These are phyloP conservation scores for Euphydryas editha DNA, from an alignment of 2,888 invertebrate species.

Conservation along the genomic window DNA sequence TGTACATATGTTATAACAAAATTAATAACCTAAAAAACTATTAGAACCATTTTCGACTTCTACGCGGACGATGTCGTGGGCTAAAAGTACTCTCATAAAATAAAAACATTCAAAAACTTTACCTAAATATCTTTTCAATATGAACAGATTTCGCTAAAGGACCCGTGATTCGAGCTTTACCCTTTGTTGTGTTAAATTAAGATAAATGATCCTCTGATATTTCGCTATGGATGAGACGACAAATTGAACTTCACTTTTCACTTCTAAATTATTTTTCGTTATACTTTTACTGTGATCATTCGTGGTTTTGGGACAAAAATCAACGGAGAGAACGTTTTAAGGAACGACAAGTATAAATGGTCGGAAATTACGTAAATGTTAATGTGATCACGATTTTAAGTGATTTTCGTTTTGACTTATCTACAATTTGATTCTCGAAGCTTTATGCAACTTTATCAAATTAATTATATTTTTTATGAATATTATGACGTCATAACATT, in stretches of 20 bases:
- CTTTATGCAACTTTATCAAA: too few relatives aligned
- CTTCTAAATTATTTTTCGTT: background rate
- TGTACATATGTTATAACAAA: too few relatives aligned
- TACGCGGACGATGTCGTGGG: too few relatives aligned
- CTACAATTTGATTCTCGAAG: too few relatives aligned
- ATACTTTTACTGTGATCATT: background rate
- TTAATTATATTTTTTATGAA: too few relatives aligned
- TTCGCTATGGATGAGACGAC: conserved; percentile 10
- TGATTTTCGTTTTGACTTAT: too few relatives aligned
- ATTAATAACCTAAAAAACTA: too few relatives aligned
- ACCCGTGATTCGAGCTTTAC: conserved; percentile 7
- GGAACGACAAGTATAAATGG: background rate
- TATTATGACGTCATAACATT: too few relatives aligned
- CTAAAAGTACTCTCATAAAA: conserved; percentile 2
- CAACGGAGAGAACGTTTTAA: background rate
- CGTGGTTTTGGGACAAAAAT: background rate
- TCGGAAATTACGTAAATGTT: background rate
- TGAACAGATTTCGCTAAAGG: background rate
- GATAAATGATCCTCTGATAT: conserved; percentile 29
- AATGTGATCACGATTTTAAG: too few relatives aligned
- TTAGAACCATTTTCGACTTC: too few relatives aligned
- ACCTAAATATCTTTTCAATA: background rate
- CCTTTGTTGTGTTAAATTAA: conserved; percentile 29
- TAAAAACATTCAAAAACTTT: background rate
- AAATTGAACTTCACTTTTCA: too few relatives aligned